Conservation (phyloP, 2,797 vertebrate genomes). For the Rhinatrema bivittatum region DNA sequence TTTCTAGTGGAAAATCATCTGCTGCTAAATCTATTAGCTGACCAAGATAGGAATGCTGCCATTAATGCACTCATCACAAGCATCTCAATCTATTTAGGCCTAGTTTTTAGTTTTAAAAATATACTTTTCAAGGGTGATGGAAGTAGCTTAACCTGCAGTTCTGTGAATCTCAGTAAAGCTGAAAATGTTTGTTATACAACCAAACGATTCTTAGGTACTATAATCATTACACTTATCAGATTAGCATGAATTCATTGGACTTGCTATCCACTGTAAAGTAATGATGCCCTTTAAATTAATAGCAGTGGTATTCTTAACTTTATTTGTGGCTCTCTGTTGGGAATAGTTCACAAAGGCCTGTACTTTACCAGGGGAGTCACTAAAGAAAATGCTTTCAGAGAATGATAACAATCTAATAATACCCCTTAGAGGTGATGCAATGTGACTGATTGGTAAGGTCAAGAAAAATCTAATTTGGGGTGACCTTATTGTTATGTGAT, state of each 20-base stretch:
- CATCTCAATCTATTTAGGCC: no score
- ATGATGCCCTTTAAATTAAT: constrained; percentile 54
- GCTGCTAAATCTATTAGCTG: no score
- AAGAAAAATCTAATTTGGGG: constrained; percentile 62
- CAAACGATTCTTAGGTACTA: constrained; percentile 17
- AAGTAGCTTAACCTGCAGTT: no score
- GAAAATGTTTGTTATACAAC: no score
- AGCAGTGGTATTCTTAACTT: constrained; percentile 52
- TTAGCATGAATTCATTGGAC: constrained; percentile 50
- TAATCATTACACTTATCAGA: constrained; percentile 39
- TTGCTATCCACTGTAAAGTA: constrained; percentile 47
- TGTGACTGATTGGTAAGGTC: constrained; percentile 66
- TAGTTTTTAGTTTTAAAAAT: no score
- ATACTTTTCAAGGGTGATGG: no score
- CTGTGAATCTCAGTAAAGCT: no score
- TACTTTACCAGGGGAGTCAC: constrained; percentile 52
- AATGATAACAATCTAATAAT: constrained; percentile 69
- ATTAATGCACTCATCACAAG: no score
- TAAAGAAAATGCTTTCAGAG: constrained; percentile 51
- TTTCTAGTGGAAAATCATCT: no score
- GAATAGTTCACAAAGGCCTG: constrained; percentile 46
- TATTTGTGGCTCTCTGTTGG: constrained; percentile 58
- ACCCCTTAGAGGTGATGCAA: constrained; percentile 54
- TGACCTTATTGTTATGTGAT: constrained; percentile 62
- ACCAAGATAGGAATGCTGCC: no score